These are phyloP conservation scores for Phyllostomus hastatus DNA, from an alignment of 2,113 vertebrate genomes.

Conservation along the genomic window DNA sequence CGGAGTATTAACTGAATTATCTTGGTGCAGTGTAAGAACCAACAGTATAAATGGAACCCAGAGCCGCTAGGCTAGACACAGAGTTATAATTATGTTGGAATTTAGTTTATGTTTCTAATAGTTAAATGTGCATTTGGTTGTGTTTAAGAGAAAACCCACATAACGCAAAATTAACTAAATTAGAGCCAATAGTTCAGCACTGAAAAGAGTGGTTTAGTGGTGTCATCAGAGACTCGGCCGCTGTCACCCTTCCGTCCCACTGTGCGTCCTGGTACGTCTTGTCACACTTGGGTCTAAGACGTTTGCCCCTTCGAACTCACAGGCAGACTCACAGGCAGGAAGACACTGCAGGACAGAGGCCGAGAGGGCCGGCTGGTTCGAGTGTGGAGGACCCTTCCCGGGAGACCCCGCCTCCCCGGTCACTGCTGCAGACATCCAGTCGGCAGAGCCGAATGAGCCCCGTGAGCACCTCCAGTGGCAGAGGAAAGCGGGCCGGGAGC, in stretches of 20 bases:
- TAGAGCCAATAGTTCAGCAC: not conserved
- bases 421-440: not conserved
- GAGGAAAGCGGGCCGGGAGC: not conserved
- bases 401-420: not conserved
- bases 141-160: not conserved
- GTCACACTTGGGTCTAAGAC: not conserved
- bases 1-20: not conserved
- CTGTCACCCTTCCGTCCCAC: not conserved
- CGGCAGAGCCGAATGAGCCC: not conserved
- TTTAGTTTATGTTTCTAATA: not conserved
- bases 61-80: not conserved
- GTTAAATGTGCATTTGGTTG: not conserved
- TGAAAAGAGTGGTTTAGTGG: not conserved
- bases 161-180: not conserved
- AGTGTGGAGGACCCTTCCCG: not conserved
- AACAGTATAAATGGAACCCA: not conserved
- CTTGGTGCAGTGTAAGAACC: not conserved
- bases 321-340: not conserved
- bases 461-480: accelerated
- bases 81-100: not conserved
- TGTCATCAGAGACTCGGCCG: accelerated
- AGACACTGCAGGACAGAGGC: not conserved
- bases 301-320: not conserved
- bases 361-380: not conserved
- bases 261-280: not conserved